Conservation (phyloP, 2,113 vertebrate genomes). For the Xenopus laevis region DNA sequence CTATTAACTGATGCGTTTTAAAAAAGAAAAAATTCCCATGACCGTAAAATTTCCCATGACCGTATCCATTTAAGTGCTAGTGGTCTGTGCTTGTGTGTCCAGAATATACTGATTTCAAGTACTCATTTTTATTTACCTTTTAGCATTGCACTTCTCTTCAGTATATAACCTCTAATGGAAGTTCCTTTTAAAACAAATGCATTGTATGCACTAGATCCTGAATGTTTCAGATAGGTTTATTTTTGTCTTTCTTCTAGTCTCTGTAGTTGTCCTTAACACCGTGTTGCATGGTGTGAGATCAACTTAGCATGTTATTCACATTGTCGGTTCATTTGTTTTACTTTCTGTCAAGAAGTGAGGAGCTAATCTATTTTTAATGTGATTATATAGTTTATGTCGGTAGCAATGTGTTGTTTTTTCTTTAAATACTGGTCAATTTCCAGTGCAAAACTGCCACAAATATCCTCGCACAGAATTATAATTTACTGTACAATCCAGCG, state of each 20-base stretch:
- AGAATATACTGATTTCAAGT: too few relatives aligned
- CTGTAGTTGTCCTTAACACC: constrained; percentile 6
- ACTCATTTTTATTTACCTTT: too few relatives aligned
- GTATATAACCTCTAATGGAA: too few relatives aligned
- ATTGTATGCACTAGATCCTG: too few relatives aligned
- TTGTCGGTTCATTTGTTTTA: constrained; percentile 45
- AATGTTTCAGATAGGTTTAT: too few relatives aligned
- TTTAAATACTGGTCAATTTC: constrained; percentile 32
- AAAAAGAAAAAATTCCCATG: too few relatives aligned
- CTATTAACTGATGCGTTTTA: too few relatives aligned
- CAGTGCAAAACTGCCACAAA: constrained; percentile 29
- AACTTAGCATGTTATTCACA: constrained; percentile 35
- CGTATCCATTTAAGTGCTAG: too few relatives aligned
- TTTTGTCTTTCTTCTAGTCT: not conserved
- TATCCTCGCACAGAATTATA: constrained; percentile 50
- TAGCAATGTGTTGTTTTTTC: constrained; percentile 32
- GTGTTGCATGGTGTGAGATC: constrained; percentile 6
- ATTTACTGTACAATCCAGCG: constrained; percentile 35
- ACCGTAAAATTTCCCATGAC: too few relatives aligned
- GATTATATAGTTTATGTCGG: constrained; percentile 43
- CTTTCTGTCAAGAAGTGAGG: constrained; percentile 38
- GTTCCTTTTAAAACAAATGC: too few relatives aligned
- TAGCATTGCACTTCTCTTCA: too few relatives aligned
- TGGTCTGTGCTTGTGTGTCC: too few relatives aligned
- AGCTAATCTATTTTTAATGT: constrained; percentile 45